phyloP scores from a whole-genome alignment of 2,888 invertebrate genomes.

The Mythimna albipuncta region DNA sequence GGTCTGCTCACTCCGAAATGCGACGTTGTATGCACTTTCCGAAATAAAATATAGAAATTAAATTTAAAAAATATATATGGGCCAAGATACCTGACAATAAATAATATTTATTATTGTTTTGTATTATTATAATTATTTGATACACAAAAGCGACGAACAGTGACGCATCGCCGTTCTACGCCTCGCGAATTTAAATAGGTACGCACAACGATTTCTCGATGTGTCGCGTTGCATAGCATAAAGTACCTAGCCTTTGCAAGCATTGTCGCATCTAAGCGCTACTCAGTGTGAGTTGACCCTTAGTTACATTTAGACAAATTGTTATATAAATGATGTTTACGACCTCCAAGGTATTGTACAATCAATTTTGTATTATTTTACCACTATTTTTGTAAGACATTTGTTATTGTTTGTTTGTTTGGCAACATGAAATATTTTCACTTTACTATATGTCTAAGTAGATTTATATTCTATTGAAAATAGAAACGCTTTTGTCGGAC shows the following conservation, averaged over 20 bases:
- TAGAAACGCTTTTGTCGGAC: background rate
- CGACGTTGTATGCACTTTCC: background rate
- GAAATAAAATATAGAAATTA: background rate
- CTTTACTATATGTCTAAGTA: background rate
- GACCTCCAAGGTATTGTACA: background rate
- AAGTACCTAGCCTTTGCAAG: background rate
- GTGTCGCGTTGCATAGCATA: background rate
- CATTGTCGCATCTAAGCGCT: background rate
- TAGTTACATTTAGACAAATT: background rate
- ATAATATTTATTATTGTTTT: too few relatives aligned
- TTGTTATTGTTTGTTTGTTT: background rate
- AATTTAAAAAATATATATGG: too few relatives aligned
- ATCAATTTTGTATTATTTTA: background rate
- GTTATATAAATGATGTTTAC: background rate
- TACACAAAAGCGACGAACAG: background rate
- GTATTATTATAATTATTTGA: too few relatives aligned
- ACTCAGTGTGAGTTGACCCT: background rate
- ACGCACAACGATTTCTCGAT: background rate
- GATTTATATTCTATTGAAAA: conserved; percentile 4
- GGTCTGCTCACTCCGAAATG: background rate
- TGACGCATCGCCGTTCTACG: background rate
- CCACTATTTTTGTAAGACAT: background rate
- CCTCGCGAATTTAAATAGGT: background rate
- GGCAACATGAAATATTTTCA: background rate
- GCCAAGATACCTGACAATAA: too few relatives aligned